phyloP scores from a whole-genome alignment of 2,888 invertebrate genomes.

The Eurois occulta region DNA sequence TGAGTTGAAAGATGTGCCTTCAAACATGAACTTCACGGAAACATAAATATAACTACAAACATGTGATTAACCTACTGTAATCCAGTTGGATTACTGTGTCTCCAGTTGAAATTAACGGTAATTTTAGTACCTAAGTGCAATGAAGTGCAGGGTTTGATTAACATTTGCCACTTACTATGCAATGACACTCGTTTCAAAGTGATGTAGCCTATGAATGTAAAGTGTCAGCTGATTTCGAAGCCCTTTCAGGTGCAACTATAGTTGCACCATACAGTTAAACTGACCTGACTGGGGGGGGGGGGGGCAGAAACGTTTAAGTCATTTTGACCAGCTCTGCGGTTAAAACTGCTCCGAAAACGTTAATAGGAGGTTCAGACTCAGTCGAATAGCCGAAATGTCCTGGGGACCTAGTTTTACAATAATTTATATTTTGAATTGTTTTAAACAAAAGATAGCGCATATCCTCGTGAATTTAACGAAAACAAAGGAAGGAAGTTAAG shows the following conservation, averaged over 20 bases:
- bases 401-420: too few species aligned
- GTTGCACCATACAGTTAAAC: background rate
- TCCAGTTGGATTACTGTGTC: too few species aligned
- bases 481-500: slow-evolving; percentile 19
- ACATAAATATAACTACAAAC: background rate
- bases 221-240: background rate
- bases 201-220: background rate
- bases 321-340: background rate
- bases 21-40: background rate
- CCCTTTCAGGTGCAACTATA: background rate
- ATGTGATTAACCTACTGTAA: background rate
- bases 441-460: background rate
- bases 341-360: background rate
- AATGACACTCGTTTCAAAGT: background rate
- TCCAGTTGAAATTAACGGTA: background rate
- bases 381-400: background rate
- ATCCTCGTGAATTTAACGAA: background rate
- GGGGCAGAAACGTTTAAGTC: background rate
- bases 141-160: background rate
- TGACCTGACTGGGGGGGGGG: too few species aligned
- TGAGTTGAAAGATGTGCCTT: background rate
- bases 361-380: background rate
- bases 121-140: background rate
- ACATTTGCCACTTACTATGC: background rate
- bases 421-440: background rate